phyloP scores from a whole-genome alignment of 2,888 invertebrate genomes.

The Gari tellinella region DNA sequence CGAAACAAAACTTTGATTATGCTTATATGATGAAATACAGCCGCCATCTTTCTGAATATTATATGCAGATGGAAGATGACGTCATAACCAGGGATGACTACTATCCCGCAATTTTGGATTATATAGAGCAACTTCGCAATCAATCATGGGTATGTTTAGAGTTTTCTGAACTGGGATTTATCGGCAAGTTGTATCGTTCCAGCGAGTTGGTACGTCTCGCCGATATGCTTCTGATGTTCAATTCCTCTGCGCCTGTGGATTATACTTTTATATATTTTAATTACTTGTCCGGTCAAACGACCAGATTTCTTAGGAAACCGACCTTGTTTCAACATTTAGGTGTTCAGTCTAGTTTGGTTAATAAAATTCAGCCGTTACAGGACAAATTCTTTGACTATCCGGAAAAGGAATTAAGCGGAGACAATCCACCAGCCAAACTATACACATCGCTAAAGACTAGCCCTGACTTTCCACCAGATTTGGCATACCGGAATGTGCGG shows the following conservation, averaged over 20 bases:
- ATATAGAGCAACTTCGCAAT: slow-evolving; percentile 73
- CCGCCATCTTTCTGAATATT: slow-evolving; percentile 80
- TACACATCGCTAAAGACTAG: slow-evolving; percentile 80
- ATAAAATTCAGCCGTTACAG: slow-evolving; percentile 71
- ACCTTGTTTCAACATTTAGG: slow-evolving; percentile 75
- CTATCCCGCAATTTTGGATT: slow-evolving; percentile 79
- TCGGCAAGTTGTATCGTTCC: slow-evolving; percentile 71
- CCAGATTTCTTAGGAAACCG: slow-evolving; percentile 62
- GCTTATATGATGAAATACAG: slow-evolving; percentile 82
- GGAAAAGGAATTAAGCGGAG: slow-evolving; percentile 69
- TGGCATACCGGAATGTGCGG: slow-evolving; percentile 80
- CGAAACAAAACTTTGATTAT: slow-evolving; percentile 85
- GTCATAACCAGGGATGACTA: slow-evolving; percentile 79
- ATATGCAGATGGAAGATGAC: slow-evolving; percentile 84
- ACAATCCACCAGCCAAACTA: slow-evolving; percentile 82
- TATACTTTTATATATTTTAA: slow-evolving; percentile 70
- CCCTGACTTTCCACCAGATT: slow-evolving; percentile 79
- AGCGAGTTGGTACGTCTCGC: slow-evolving; percentile 62
- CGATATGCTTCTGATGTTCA: slow-evolving; percentile 81
- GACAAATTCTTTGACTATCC: slow-evolving; percentile 69
- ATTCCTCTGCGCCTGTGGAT: slow-evolving; percentile 72
- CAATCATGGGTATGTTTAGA: slow-evolving; percentile 71
- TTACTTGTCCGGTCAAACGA: slow-evolving; percentile 61
- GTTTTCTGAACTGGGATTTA: slow-evolving; percentile 75
- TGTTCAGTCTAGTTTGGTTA: slow-evolving; percentile 65